phyloP scores from a whole-genome alignment of 2,797 vertebrate species.

The Neosilurus hyrtlii region DNA sequence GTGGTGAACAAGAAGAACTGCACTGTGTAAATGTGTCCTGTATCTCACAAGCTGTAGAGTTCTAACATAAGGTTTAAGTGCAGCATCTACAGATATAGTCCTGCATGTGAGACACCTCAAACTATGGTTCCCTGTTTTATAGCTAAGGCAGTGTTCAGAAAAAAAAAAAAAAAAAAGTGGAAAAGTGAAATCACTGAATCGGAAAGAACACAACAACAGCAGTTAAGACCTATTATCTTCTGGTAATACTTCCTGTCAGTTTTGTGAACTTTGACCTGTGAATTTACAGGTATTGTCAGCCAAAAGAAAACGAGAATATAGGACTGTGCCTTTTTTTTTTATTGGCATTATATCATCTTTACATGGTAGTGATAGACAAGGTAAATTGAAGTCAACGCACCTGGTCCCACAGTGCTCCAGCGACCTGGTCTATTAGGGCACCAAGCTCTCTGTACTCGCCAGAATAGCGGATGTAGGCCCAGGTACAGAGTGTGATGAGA shows the following conservation, averaged over 20 bases:
- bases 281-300: neutral
- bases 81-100: neutral
- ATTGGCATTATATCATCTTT: no score
- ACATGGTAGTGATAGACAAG: neutral
- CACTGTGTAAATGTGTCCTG: neutral
- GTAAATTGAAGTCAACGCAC: constrained; percentile 63
- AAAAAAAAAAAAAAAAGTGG: neutral
- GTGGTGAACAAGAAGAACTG: constrained; percentile 7
- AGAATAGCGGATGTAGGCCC: constrained; percentile 98
- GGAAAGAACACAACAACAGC: neutral
- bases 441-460: constrained; percentile 96
- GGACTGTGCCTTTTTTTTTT: no score
- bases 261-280: neutral
- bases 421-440: constrained; percentile 97
- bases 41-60: neutral
- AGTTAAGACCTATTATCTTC: neutral
- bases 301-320: neutral
- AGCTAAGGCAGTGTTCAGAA: neutral
- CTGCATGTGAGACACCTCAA: neutral
- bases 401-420: constrained; percentile 98
- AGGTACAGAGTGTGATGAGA: constrained; percentile 95
- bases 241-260: neutral
- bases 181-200: neutral
- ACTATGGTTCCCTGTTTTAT: neutral
- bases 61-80: neutral